phyloP scores from a whole-genome alignment of 64 coral and sea anemone genomes.

The Cladopsammia gracilis region DNA sequence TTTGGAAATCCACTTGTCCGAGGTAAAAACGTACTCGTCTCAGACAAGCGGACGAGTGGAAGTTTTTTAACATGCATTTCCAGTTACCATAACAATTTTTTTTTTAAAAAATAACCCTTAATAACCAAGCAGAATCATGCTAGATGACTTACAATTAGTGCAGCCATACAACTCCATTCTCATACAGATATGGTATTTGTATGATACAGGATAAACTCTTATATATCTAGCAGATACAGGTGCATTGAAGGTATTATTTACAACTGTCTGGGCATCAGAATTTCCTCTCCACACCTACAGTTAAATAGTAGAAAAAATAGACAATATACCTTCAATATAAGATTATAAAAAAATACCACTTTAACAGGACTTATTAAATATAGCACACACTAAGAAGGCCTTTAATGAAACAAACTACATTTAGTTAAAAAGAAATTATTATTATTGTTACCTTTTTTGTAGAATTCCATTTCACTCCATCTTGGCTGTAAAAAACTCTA shows the following conservation, averaged over 20 bases:
- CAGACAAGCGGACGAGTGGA: too few relatives aligned
- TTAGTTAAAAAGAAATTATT: not conserved
- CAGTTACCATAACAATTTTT: too few relatives aligned
- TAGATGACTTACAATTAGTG: slow-evolving; percentile 13
- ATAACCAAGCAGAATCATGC: not conserved
- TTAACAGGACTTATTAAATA: too few relatives aligned
- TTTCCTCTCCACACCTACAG: slow-evolving; percentile 37
- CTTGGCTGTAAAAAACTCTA: slow-evolving; percentile 5
- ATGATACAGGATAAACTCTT: slow-evolving; percentile 40
- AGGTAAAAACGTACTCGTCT: too few relatives aligned
- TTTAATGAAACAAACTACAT: too few relatives aligned
- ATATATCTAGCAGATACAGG: slow-evolving; percentile 23
- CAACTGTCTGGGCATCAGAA: not conserved
- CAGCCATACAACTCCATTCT: slow-evolving; percentile 65
- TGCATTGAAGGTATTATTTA: not conserved
- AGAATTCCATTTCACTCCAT: not conserved
- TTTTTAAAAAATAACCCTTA: not conserved
- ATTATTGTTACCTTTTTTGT: not conserved
- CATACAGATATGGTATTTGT: slow-evolving; percentile 26
- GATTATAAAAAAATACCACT: too few relatives aligned
- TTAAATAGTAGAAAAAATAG: not conserved
- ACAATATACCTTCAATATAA: too few relatives aligned
- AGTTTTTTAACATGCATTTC: too few relatives aligned
- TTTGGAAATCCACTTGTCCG: too few relatives aligned
- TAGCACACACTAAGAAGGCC: too few relatives aligned